phyloP scores from a whole-genome alignment of 2,113 vertebrate species.

The Scolopax mira region DNA sequence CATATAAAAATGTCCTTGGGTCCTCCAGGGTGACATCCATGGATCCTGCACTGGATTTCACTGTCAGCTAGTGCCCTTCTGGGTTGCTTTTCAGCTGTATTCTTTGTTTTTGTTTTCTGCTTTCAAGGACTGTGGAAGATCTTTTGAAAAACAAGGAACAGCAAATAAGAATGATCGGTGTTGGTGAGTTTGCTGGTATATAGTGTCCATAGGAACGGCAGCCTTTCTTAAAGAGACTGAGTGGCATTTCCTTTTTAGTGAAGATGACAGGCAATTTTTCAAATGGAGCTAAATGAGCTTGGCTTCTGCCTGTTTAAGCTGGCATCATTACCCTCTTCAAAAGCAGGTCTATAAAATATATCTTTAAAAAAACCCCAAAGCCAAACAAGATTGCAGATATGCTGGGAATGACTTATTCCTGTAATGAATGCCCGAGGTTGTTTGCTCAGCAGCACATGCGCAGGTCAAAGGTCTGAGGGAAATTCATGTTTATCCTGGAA shows the following conservation, averaged over 20 bases:
- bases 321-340: neutral
- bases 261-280: neutral
- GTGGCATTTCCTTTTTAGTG: neutral
- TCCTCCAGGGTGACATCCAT: fast-evolving
- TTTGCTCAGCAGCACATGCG: neutral
- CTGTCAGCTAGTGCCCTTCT: neutral
- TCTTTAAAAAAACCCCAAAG: neutral
- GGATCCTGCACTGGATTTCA: neutral
- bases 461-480: conserved; percentile 52
- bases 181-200: neutral
- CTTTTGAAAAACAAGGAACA: neutral
- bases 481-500: conserved; percentile 52
- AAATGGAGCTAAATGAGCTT: neutral
- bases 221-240: neutral
- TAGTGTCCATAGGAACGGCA: neutral
- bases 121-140: neutral
- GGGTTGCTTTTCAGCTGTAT: neutral
- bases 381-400: neutral
- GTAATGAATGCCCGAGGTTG: neutral
- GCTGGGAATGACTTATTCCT: neutral
- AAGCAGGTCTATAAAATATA: neutral
- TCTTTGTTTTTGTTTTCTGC: neutral
- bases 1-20: neutral
- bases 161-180: neutral
- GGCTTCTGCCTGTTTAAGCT: neutral